Percentiles rank a stretch among this genome's conserved stretches.
Conservation (phyloP, 2,888 invertebrate species). For the Adela reaumurella region DNA sequence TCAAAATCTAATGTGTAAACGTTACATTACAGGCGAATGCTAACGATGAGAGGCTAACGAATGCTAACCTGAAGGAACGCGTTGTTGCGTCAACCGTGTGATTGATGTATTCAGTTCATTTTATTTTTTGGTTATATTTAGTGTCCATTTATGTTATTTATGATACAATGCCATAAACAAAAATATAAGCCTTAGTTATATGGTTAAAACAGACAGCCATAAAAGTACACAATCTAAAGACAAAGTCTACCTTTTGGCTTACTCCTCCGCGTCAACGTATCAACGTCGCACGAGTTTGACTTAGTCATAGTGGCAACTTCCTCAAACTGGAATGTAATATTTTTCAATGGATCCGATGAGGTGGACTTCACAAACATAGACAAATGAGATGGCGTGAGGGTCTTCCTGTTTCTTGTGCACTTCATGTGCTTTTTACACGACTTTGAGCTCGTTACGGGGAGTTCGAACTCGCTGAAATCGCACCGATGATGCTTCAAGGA, state of each 20-base stretch:
- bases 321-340: conserved; percentile 62
- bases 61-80: too few species aligned
- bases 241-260: conserved; percentile 36
- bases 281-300: conserved; percentile 61
- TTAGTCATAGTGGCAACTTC: conserved; percentile 58
- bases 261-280: conserved; percentile 55
- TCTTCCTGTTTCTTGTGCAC: conserved; percentile 39
- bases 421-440: conserved; percentile 41
- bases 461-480: conserved; percentile 61
- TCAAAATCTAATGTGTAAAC: too few species aligned
- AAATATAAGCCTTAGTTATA: too few species aligned
- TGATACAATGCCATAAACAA: too few species aligned
- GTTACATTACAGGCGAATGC: too few species aligned
- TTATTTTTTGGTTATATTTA: conserved; percentile 1
- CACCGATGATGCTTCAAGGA: conserved; percentile 60
- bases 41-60: too few species aligned
- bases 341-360: conserved; percentile 61
- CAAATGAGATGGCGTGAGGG: conserved; percentile 46
- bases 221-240: too few species aligned
- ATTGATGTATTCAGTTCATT: too few species aligned
- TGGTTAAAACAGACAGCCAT: too few species aligned
- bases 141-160: too few species aligned
- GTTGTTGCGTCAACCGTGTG: too few species aligned
- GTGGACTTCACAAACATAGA: conserved; percentile 59
- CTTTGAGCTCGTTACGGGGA: conserved; percentile 46